These are phyloP conservation scores for Salvelinus fontinalis DNA, from an alignment of 2,113 vertebrate genomes.

Conservation along the genomic window DNA sequence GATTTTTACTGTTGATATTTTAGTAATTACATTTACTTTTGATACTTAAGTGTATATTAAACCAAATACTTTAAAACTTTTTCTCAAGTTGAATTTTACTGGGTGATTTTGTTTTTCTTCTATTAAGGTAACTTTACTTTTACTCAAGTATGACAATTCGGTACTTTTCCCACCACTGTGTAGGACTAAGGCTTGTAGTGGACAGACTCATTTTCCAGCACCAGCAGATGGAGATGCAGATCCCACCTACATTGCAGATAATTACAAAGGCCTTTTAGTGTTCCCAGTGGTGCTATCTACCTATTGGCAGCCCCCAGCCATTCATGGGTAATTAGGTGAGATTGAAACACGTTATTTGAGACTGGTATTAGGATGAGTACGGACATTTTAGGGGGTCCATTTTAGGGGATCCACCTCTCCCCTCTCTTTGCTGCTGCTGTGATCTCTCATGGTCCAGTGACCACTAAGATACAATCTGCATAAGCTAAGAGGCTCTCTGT, in stretches of 20 bases:
- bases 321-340: too few species aligned
- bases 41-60: too few species aligned
- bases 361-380: background rate
- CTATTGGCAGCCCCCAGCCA: constrained; percentile 9
- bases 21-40: too few species aligned
- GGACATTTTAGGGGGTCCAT: constrained; percentile 1
- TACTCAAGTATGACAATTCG: too few species aligned
- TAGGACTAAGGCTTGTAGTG: constrained; percentile 3
- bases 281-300: constrained; percentile 38
- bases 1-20: too few species aligned
- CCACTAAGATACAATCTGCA: background rate
- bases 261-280: constrained; percentile 53
- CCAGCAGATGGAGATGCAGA: constrained; percentile 61
- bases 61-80: too few species aligned
- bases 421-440: background rate
- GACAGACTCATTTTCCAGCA: constrained; percentile 19
- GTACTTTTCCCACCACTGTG: background rate
- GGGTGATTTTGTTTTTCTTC: too few species aligned
- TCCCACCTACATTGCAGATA: constrained; percentile 27
- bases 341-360: constrained; percentile 13
- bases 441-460: background rate
- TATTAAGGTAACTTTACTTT: too few species aligned
- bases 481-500: background rate
- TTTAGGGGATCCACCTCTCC: background rate
- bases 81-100: too few species aligned